These are phyloP conservation scores for Hirtodrosophila confusa DNA, from an alignment of 2,888 invertebrate species.

Conservation along the genomic window DNA sequence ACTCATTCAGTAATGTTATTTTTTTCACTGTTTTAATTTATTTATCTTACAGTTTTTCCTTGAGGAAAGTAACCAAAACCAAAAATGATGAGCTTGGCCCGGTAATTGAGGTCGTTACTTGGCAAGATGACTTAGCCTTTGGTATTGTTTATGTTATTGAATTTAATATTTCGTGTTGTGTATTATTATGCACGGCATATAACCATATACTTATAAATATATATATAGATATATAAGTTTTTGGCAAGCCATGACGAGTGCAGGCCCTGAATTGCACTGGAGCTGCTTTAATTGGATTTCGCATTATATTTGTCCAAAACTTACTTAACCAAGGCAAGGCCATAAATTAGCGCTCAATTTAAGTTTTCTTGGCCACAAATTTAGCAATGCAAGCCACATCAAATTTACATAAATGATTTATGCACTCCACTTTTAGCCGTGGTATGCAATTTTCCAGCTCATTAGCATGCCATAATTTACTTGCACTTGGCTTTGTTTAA, in stretches of 20 bases:
- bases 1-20: constrained; percentile 33
- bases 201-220: constrained; percentile 1
- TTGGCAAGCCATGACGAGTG: constrained; percentile 49
- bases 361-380: constrained; percentile 23
- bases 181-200: constrained; percentile 38
- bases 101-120: constrained; percentile 65
- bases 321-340: constrained; percentile 46
- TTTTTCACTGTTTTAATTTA: constrained; percentile 13
- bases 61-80: constrained; percentile 61
- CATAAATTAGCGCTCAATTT: constrained; percentile 63
- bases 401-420: constrained; percentile 69
- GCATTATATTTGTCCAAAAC: constrained; percentile 9
- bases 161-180: constrained; percentile 55
- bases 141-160: constrained; percentile 41
- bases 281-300: constrained; percentile 48
- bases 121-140: constrained; percentile 22
- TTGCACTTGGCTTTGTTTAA: constrained; percentile 43
- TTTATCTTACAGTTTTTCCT: constrained; percentile 48
- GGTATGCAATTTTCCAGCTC: constrained; percentile 67
- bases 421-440: constrained; percentile 47
- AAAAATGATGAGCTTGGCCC: constrained; percentile 19
- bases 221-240: constrained; percentile 36
- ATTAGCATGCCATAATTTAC: constrained; percentile 58
- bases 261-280: constrained; percentile 73
- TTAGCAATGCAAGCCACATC: constrained; percentile 30